These are phyloP conservation scores for Delia radicum DNA, from an alignment of 1,140 invertebrate genomes.

Conservation along the genomic window DNA sequence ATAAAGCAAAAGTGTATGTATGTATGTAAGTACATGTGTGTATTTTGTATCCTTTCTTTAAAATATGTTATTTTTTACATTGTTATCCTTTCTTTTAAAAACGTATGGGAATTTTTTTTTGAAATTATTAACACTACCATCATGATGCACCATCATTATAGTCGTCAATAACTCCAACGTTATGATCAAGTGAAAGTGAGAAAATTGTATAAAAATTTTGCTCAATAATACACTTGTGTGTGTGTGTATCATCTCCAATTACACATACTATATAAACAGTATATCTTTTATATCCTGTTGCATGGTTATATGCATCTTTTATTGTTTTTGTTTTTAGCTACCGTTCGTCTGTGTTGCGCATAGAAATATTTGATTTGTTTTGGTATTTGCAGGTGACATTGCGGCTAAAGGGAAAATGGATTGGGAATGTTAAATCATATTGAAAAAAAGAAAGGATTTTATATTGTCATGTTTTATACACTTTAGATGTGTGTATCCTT, in stretches of 20 bases:
- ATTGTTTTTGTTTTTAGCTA: background rate
- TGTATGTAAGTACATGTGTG: background rate
- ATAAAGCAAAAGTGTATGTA: background rate
- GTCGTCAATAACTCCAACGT: background rate
- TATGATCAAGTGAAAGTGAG: background rate
- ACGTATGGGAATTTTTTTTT: background rate
- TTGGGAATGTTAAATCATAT: background rate
- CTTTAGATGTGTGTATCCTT: background rate
- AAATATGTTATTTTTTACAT: background rate
- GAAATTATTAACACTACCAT: background rate
- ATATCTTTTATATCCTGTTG: slow-evolving; percentile 1
- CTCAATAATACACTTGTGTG: background rate
- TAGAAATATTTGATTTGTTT: background rate
- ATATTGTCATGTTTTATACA: background rate
- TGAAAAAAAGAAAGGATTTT: background rate
- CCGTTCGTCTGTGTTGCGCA: background rate
- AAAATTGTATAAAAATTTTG: background rate
- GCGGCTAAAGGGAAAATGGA: background rate
- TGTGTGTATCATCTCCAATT: background rate
- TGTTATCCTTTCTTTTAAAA: background rate
- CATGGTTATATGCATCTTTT: background rate
- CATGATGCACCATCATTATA: background rate
- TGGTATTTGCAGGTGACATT: background rate
- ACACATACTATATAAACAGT: background rate
- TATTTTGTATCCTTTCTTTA: background rate